Evolutionary conservation across 2,113 vertebrate genomes (phyloP), one percentile per base, ranked within the genome.

Genomic region (Diadophis punctatus): DNA sequence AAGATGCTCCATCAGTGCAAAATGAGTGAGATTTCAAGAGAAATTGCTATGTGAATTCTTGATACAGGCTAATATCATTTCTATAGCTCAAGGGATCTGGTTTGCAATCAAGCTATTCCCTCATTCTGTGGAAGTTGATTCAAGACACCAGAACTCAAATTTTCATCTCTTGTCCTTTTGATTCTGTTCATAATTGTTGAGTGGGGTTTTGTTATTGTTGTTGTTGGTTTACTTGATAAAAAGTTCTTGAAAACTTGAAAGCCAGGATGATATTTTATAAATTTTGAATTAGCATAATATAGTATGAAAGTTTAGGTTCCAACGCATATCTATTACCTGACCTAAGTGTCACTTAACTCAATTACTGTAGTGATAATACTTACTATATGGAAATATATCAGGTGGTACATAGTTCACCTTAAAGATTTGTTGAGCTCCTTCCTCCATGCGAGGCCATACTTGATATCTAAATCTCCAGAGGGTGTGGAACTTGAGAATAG

Each of bases 401-500:
- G 46, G 25, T 74, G 63, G 63, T 74, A 80, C 43, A 49, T 39
- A 43, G 20, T 58, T 90, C 96, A 99, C 99, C 98, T 99, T 99
- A 97, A 99, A 99, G 93, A 99, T 99, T 97, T 99, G 99, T 96
- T 99, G 99, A 18, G 99, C 99, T 92, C 99, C 99, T 91, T 99
- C 99, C 95, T 99, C 99, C 99, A 99, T 99, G 86, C 99, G 98
- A 39, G 99, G 99, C 99, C 99, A 99, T 93, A 99, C 99, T 96
- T 99, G 99, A 88, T 99, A 99, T n/a, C 99, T 98, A 97, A 99
- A 99, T 56, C 99, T 98, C 99, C 99, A 99, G 92, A 99, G 98
- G 0, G 99, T 99, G 96, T 99, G 98, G 94, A 99, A 99, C 96
- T 99, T 99, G 56, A 99, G 98, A 93, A 99, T 97, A 0, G 99